Percentiles rank a stretch among this genome's conserved stretches.
Evolutionary conservation across 2,888 invertebrate species (phyloP).

Genomic region (Hyposoter dolosus): DNA sequence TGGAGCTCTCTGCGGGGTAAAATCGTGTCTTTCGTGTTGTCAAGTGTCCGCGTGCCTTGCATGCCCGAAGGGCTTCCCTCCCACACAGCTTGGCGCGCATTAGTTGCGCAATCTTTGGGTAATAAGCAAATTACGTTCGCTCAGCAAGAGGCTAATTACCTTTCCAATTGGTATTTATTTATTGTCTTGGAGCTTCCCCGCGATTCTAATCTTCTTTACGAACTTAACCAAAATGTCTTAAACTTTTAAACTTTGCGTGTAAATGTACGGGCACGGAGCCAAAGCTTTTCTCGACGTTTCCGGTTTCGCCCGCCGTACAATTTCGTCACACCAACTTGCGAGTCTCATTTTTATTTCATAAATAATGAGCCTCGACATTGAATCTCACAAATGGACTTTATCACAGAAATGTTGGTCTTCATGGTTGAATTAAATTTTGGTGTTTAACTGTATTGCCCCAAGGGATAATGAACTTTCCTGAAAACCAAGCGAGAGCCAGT

Average conservation of each 20-base stretch:
- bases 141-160: slow-evolving; percentile 42
- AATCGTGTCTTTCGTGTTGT: background rate
- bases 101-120: slow-evolving; percentile 20
- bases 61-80: slow-evolving; percentile 15
- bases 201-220: background rate
- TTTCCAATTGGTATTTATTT: slow-evolving; percentile 13
- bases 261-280: slow-evolving; percentile 24
- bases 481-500: background rate
- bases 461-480: slow-evolving; percentile 1
- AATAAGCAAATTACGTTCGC: background rate
- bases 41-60: background rate
- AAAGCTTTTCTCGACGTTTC: slow-evolving; percentile 44
- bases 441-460: background rate
- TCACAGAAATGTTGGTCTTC: slow-evolving; percentile 40
- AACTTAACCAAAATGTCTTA: background rate
- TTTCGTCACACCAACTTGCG: slow-evolving; percentile 48
- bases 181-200: background rate
- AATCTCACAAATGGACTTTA: slow-evolving; percentile 20
- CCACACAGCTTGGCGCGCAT: slow-evolving; percentile 2
- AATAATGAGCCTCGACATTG: slow-evolving; percentile 45
- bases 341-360: slow-evolving; percentile 52
- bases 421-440: slow-evolving; percentile 7
- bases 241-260: background rate
- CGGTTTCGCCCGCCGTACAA: slow-evolving; percentile 39
- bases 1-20: background rate